Base-by-base conservation (phyloP, 2,888 invertebrate genomes). In the Apodemia mormo region DNA sequence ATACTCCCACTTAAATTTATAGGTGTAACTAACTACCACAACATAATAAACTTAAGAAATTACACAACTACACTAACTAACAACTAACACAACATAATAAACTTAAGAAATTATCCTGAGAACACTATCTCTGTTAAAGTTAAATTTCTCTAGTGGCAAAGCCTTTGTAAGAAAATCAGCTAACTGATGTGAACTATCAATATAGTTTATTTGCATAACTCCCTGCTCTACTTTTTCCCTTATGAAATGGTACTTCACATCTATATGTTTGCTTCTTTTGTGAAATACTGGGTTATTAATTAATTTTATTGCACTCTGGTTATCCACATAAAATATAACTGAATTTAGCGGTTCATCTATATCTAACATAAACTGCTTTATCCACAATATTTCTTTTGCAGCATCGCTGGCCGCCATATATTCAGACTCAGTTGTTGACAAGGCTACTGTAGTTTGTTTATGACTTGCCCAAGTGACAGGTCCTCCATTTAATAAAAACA, bases 311-410 rank as follows among this genome's bases (percentile, higher is more conserved):
- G 66, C 66, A 30, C 66, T 66, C 14, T 66, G 66, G 40, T 66
- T 66, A 66, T 49, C 33, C 4, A 66, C 29, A 14, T 7, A 66
- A 7, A 66, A 30, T 30, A 29, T 71, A 10, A 70, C 58, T 45
- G 1, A 49, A 1, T 30, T 22, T 37, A 68, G 66, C 7, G 49
- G 12, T 45, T 72, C 71, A 43, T 40, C 72, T 49, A 76, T 66
- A 56, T 74, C 73, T 30, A 1, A 37, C 2, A 73, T 49, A 9
- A 75, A 67, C 45, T 76, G 75, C 29, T n/a, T 65, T 1, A 74
- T 7, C 75, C 74, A 74, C 37, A 76, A 66, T 6, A 69, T 66
- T 40, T 69, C 56, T 30, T 69, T 69, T n/a, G 69, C 56, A 22
- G 65, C 43, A 30, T 69, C 69, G 45, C 66, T 37, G 30, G 56